Conservation (phyloP, 2,797 vertebrate species). For the Propithecus perrieri region DNA sequence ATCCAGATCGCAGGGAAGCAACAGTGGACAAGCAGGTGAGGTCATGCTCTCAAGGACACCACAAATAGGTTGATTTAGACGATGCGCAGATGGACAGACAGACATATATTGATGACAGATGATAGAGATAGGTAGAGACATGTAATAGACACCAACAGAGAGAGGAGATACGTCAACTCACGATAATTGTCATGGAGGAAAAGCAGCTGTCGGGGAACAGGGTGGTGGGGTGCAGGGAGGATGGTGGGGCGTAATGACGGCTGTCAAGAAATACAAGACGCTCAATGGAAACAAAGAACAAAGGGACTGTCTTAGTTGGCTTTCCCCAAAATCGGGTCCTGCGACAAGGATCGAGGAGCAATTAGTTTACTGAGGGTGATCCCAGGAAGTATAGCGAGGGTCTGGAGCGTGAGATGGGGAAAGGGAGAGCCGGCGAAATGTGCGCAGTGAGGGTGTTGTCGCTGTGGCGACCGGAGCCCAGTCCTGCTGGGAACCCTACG, state of each 20-base stretch:
- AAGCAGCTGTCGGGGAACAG: neutral
- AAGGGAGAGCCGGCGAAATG: too few species aligned
- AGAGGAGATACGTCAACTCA: neutral
- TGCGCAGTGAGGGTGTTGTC: accelerated
- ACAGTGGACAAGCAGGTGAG: neutral
- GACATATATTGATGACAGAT: neutral
- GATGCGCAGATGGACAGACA: neutral
- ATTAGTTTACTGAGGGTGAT: neutral
- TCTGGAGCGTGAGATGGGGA: neutral
- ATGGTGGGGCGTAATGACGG: neutral
- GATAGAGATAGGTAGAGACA: neutral
- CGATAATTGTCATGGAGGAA: neutral
- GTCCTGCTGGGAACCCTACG: neutral
- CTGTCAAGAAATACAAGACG: neutral
- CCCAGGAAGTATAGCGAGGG: neutral
- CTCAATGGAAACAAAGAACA: neutral
- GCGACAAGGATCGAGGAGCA: neutral
- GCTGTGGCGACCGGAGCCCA: neutral
- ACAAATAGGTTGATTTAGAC: neutral
- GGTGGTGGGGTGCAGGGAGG: neutral
- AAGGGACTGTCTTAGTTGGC: too few species aligned
- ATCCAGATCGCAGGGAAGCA: too few species aligned
- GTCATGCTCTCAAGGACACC: neutral
- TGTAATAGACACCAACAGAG: neutral
- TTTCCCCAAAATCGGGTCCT: neutral